Evolutionary conservation across 2,888 invertebrate genomes (phyloP).

Genomic region (Campoletis raptor): DNA sequence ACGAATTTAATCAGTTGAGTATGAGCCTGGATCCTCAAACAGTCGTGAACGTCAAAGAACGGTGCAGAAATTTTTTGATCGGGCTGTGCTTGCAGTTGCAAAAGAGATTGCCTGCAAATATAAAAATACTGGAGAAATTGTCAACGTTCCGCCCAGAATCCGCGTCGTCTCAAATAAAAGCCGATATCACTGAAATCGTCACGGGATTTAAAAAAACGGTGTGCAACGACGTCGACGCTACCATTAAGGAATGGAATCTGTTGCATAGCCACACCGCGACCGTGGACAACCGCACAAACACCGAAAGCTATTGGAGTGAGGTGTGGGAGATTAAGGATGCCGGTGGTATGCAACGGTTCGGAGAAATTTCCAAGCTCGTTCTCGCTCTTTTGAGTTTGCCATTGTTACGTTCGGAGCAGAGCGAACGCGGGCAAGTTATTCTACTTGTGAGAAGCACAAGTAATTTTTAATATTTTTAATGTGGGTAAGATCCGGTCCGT

Average conservation of each 20-base stretch:
- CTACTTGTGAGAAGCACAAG: no score
- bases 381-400: slow-evolving; percentile 47
- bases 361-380: slow-evolving; percentile 55
- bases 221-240: slow-evolving; percentile 35
- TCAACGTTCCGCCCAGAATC: slow-evolving; percentile 61
- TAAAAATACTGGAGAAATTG: slow-evolving; percentile 69
- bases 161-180: slow-evolving; percentile 20
- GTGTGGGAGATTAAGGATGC: slow-evolving; percentile 40
- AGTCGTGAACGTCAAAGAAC: slow-evolving; percentile 66
- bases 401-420: no score
- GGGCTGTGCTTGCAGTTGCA: slow-evolving; percentile 69
- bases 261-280: slow-evolving; percentile 12
- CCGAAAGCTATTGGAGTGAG: slow-evolving; percentile 54
- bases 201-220: background rate
- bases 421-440: no score
- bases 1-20: slow-evolving; percentile 69
- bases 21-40: slow-evolving; percentile 51
- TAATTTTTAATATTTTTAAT: no score
- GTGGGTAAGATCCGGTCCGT: no score
- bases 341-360: slow-evolving; percentile 48
- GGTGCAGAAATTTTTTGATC: slow-evolving; percentile 70
- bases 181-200: slow-evolving; percentile 9
- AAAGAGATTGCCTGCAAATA: slow-evolving; percentile 72
- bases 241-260: slow-evolving; percentile 34
- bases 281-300: background rate